phyloP scores from a whole-genome alignment of 2,113 vertebrate genomes.

The Amia ocellicauda region DNA sequence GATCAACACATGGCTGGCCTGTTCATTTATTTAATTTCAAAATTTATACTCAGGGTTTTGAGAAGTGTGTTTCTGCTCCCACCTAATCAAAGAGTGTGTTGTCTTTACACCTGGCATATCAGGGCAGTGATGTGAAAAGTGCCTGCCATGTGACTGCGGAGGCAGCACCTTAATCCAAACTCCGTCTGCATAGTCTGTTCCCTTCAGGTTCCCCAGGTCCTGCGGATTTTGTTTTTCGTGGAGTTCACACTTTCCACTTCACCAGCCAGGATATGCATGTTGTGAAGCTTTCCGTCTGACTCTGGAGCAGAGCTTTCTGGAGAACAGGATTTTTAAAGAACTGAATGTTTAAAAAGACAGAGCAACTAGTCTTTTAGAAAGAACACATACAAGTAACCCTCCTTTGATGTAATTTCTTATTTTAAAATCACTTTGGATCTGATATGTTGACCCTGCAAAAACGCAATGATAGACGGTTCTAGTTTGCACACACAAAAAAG shows the following conservation, averaged over 20 bases:
- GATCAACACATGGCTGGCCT: no score
- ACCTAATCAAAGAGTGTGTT: no score
- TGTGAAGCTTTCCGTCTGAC: conserved; percentile 47
- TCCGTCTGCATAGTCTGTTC: conserved; percentile 60
- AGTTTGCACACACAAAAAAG: no score
- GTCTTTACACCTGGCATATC: conserved; percentile 7
- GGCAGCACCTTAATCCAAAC: conserved; percentile 65
- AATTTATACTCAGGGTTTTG: no score
- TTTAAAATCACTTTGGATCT: no score
- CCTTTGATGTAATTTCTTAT: no score
- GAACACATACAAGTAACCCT: no score
- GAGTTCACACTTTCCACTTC: conserved; percentile 68
- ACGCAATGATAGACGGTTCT: no score
- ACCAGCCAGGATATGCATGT: conserved; percentile 62
- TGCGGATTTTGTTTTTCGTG: conserved; percentile 55
- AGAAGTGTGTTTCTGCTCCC: no score
- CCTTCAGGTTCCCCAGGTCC: conserved; percentile 38
- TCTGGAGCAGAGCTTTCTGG: conserved; percentile 20
- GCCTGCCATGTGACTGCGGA: conserved; percentile 44
- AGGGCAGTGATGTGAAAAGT: conserved; percentile 42
- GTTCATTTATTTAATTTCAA: no score
- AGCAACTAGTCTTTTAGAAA: no score
- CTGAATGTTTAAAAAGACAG: not conserved
- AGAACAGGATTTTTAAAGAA: not conserved
- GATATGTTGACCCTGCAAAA: no score